phyloP scores from a whole-genome alignment of 35 echinoderm and acorn worm species.

The Strongylocentrotus purpuratus region DNA sequence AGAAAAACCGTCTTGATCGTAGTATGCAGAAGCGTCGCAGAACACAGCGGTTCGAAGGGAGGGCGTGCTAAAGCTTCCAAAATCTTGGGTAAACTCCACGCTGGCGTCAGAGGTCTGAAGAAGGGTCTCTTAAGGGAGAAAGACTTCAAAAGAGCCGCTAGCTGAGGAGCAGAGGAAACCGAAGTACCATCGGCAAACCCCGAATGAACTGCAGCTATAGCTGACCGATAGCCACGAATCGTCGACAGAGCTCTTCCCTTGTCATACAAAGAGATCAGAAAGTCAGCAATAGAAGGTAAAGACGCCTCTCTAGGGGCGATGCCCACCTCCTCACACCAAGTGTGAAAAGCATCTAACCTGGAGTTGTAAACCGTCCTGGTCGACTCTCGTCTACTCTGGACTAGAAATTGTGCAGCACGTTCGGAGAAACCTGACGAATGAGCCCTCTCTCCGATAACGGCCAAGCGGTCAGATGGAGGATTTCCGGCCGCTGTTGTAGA shows the following conservation, averaged over 20 bases:
- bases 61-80: background rate
- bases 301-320: background rate
- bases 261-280: background rate
- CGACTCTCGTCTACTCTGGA: no score
- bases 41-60: background rate
- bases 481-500: background rate
- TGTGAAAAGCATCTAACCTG: background rate
- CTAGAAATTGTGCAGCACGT: no score
- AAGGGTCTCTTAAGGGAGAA: background rate
- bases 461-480: no score
- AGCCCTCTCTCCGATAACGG: background rate
- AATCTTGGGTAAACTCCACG: constrained; percentile 8
- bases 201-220: constrained; percentile 2
- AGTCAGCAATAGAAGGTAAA: background rate
- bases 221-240: constrained; percentile 27
- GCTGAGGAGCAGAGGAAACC: background rate
- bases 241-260: background rate
- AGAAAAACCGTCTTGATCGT: constrained; percentile 27
- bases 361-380: background rate
- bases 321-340: background rate
- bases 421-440: background rate
- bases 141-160: background rate
- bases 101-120: background rate
- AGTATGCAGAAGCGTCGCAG: background rate
- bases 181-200: constrained; percentile 34